A percentile compares a stretch with the other conserved stretches of the same genome.
These are phyloP conservation scores for Yponomeuta plumbellus DNA, from an alignment of 2,888 invertebrate species.

Conservation along the genomic window DNA sequence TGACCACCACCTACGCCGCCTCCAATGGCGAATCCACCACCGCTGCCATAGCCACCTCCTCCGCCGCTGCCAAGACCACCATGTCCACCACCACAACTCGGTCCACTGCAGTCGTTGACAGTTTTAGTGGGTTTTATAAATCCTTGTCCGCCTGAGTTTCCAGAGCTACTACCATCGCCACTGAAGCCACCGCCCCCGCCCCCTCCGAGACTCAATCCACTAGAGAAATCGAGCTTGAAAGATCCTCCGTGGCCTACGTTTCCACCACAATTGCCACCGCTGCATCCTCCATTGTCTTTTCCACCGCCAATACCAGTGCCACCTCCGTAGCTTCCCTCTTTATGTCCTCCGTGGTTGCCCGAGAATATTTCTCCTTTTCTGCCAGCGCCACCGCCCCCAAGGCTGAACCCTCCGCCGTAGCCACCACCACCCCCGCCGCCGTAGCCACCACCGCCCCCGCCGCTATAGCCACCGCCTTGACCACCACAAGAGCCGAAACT, in stretches of 20 bases:
- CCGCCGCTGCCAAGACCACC: not conserved
- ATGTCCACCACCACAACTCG: not conserved
- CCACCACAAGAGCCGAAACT: constrained; percentile 27
- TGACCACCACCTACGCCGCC: not conserved
- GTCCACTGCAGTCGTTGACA: not conserved
- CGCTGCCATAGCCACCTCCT: not conserved
- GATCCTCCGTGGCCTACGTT: not conserved
- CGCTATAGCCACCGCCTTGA: constrained; percentile 25
- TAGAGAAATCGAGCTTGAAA: not conserved
- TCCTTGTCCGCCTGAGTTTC: not conserved
- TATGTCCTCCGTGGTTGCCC: not conserved
- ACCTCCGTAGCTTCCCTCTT: not conserved
- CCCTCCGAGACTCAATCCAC: constrained; percentile 9
- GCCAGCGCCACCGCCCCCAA: constrained; percentile 20
- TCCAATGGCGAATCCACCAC: not conserved
- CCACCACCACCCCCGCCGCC: constrained; percentile 17
- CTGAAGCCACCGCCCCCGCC: constrained; percentile 20
- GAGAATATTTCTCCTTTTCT: not conserved
- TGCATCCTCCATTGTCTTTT: constrained; percentile 22
- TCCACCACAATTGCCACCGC: constrained; percentile 9
- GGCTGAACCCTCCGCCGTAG: constrained; percentile 9
- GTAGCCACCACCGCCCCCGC: constrained; percentile 24
- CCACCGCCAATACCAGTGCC: not conserved
- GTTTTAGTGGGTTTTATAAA: not conserved
- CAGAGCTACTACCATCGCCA: constrained; percentile 4